Percentiles rank a stretch among this genome's conserved stretches.
phyloP scores from a whole-genome alignment of 2,888 invertebrate species.

The Spatulosminthurus flaviceps region DNA sequence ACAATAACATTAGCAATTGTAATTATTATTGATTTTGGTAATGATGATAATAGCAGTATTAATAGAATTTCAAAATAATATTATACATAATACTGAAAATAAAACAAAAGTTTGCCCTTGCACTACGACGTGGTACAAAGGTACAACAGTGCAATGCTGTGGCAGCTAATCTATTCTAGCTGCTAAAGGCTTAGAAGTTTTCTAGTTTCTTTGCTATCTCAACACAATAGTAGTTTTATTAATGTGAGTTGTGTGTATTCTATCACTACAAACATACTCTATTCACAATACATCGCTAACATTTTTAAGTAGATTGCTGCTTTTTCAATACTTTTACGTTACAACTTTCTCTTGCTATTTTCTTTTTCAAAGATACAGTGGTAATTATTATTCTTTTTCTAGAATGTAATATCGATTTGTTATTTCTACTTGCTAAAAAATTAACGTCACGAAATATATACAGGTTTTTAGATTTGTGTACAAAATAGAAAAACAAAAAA shows the following conservation, averaged over 20 bases:
- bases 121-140: neutral
- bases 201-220: neutral
- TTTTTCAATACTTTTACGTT: slow-evolving; percentile 34
- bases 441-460: slow-evolving; percentile 12
- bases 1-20: too few species aligned
- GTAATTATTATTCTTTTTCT: slow-evolving; percentile 19
- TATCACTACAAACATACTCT: neutral
- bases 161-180: neutral
- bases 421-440: slow-evolving; percentile 2
- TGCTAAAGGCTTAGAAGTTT: slow-evolving; percentile 30
- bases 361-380: neutral
- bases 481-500: slow-evolving; percentile 28
- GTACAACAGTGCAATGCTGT: neutral
- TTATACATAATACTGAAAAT: neutral
- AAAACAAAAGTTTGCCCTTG: neutral
- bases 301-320: slow-evolving; percentile 42
- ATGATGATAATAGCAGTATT: neutral
- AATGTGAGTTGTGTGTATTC: slow-evolving; percentile 2
- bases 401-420: slow-evolving; percentile 13
- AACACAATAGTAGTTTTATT: neutral
- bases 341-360: neutral
- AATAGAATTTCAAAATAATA: slow-evolving; percentile 3
- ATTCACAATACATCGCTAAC: slow-evolving; percentile 27
- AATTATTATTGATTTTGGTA: slow-evolving; percentile 6
- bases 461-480: slow-evolving; percentile 16